phyloP scores from a whole-genome alignment of 2,113 vertebrate genomes.

The Girardinichthys multiradiatus region DNA sequence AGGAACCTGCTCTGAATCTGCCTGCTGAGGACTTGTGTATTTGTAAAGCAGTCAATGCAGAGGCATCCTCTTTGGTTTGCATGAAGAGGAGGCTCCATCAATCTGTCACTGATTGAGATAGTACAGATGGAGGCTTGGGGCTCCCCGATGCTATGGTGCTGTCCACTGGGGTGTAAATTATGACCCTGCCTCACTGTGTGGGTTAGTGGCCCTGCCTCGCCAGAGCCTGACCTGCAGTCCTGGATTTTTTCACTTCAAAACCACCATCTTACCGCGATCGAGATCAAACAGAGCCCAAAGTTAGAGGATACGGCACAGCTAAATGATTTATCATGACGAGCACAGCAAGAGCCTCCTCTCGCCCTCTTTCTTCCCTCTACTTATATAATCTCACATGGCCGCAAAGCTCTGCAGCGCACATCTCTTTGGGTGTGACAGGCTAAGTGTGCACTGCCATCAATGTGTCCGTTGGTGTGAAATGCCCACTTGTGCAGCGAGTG shows the following conservation, averaged over 20 bases:
- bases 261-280: slow-evolving; percentile 88
- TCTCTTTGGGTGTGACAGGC: slow-evolving; percentile 75
- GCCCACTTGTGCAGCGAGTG: slow-evolving; percentile 70
- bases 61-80: slow-evolving; percentile 73
- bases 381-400: slow-evolving; percentile 66
- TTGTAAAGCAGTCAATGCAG: slow-evolving; percentile 65
- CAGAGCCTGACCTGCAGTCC: slow-evolving; percentile 91
- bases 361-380: slow-evolving; percentile 35
- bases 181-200: slow-evolving; percentile 89
- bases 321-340: slow-evolving; percentile 93
- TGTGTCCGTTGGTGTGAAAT: slow-evolving; percentile 77
- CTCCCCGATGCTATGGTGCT: slow-evolving; percentile 82
- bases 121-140: slow-evolving; percentile 81
- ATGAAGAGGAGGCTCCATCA: slow-evolving; percentile 81
- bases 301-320: slow-evolving; percentile 85
- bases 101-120: slow-evolving; percentile 85
- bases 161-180: slow-evolving; percentile 87
- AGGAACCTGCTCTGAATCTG: slow-evolving; percentile 64
- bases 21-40: slow-evolving; percentile 54
- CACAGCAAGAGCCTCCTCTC: slow-evolving; percentile 76
- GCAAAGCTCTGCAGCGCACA: slow-evolving; percentile 57
- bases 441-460: slow-evolving; percentile 73
- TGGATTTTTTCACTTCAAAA: slow-evolving; percentile 99
- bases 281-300: slow-evolving; percentile 93
- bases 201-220: slow-evolving; percentile 91